These are phyloP conservation scores for Corvus cornix DNA, from an alignment of 2,113 vertebrate species.

Conservation along the genomic window DNA sequence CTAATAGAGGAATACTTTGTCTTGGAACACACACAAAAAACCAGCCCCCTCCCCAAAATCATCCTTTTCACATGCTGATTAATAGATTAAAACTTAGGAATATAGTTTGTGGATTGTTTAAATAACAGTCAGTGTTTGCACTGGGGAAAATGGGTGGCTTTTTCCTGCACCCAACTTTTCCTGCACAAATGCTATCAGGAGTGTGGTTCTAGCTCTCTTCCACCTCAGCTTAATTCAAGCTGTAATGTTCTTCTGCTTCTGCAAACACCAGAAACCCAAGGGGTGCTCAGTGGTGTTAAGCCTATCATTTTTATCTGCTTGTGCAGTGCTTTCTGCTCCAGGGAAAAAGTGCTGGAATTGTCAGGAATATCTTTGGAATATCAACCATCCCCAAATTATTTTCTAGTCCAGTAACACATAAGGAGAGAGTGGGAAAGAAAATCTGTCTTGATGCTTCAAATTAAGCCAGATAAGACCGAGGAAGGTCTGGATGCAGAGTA, in stretches of 20 bases:
- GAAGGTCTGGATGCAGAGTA: not conserved
- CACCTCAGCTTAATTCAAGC: not conserved
- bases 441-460: not conserved
- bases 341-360: not conserved
- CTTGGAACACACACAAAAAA: not conserved
- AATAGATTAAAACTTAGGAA: not conserved
- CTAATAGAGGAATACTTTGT: not conserved
- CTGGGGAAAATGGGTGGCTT: not conserved
- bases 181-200: rapidly evolving
- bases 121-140: not conserved
- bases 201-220: not conserved
- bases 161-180: not conserved
- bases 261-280: not conserved
- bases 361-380: not conserved
- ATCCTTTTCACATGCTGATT: not conserved
- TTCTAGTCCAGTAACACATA: not conserved
- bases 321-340: not conserved
- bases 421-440: not conserved
- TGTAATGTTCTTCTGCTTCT: not conserved
- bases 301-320: not conserved
- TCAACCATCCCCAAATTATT: not conserved
- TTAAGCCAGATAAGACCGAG: not conserved
- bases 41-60: not conserved
- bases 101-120: not conserved
- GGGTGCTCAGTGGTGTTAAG: not conserved